A percentile compares a stretch with the other conserved stretches of the same genome.
Evolutionary conservation across 2,113 vertebrate species (phyloP).

Genomic region (Calidris pugnax): DNA sequence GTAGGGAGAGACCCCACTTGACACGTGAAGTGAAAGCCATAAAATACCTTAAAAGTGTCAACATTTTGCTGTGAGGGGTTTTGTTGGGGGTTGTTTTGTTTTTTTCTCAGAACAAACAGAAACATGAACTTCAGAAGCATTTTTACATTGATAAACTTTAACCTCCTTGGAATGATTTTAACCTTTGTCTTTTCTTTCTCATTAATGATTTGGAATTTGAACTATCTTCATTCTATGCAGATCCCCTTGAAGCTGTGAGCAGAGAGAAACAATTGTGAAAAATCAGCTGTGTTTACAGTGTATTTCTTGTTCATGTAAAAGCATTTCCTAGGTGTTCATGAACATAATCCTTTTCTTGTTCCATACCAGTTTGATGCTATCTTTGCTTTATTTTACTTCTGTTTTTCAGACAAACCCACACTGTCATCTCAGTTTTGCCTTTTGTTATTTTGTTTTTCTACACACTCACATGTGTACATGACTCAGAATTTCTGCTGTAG

Average conservation of each 20-base stretch:
- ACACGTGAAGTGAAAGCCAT: neutral
- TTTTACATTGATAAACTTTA: conserved; percentile 4
- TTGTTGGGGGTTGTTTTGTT: neutral
- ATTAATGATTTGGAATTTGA: neutral
- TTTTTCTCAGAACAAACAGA: neutral
- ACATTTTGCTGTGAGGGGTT: neutral
- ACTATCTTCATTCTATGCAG: neutral
- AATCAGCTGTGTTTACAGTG: neutral
- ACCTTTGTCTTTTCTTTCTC: neutral
- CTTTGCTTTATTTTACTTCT: neutral
- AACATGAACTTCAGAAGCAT: neutral
- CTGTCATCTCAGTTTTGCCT: neutral
- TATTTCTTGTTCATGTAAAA: neutral
- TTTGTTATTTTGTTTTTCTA: neutral
- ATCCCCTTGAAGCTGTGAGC: neutral
- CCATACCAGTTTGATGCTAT: neutral
- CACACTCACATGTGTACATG: neutral
- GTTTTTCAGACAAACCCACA: neutral
- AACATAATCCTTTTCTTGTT: neutral
- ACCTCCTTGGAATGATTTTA: neutral
- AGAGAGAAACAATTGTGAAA: neutral
- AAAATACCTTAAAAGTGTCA: neutral
- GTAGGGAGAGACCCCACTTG: neutral
- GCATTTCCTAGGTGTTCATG: neutral
- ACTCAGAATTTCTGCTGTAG: neutral